Evolutionary conservation across 2,113 vertebrate species (phyloP), one percentile per base, ranked within the genome.

Genomic region (Carassius carassius): DNA sequence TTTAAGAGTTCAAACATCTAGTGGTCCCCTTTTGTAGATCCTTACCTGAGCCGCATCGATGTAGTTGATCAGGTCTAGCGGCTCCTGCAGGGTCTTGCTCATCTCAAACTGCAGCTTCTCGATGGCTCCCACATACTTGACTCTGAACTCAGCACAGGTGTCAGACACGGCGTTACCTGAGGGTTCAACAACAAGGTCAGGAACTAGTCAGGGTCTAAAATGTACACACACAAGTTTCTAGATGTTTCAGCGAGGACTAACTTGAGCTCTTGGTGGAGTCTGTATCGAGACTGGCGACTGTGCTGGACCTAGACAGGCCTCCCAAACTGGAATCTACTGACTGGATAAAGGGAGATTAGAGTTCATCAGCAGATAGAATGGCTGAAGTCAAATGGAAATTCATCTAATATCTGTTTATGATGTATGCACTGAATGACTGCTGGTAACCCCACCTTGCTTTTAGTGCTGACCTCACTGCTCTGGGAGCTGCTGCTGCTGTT

Each of bases 401-500:
- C 7, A 56, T 23, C 14, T 3, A 41, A 19, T n/a, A 16, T 78
- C 35, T 58, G 37, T 6, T 32, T 70, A 16, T 10, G 44, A 72
- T 10, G 13, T 1, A 13, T 16, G 10, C 63, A 41, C 25, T 67
- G 14, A 37, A 80, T 78, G 17, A 14, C 21, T 77, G 63, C 44
- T 58, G 62, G 11, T 29, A 6, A 16, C 47, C 70, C 8, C 89
- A 98, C 98, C 96, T 99, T 99, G 94, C 98, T 99, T 90, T 99
- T 99, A 0, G 97, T 98, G 87, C 98, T 99, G 93, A 99, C 96
- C 88, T 99, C 98, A 81, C 98, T 99, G 91, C 98, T 99, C 62
- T 99, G 98, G 0, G 98, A 99, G 88, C 98, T 99, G 94, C 98
- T 99, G 85, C 98, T 99, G 90, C 98, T 99, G 93, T 99, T 98